A percentile compares a stretch with the other conserved stretches of the same genome.
Evolutionary conservation across 1,140 invertebrate species (phyloP).

Genomic region (Archivesica marissinica): DNA sequence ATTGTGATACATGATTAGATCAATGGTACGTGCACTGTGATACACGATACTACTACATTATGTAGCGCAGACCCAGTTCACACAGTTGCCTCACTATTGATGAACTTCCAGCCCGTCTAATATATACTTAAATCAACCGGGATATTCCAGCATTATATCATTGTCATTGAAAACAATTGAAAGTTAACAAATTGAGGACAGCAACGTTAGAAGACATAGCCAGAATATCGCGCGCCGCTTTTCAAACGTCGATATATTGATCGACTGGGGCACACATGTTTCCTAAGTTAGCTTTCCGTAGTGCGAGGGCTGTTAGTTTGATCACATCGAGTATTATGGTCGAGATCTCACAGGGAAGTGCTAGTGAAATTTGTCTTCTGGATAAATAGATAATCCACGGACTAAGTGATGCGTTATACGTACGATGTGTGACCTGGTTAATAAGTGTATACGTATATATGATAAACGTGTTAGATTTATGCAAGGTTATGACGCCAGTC

Average conservation of each 20-base stretch:
- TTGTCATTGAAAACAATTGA: background rate
- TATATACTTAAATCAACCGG: background rate
- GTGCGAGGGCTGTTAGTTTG: background rate
- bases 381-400: background rate
- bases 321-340: background rate
- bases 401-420: background rate
- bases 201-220: background rate
- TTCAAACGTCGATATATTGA: slow-evolving; percentile 26
- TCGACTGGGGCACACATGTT: slow-evolving; percentile 17
- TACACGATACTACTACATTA: background rate
- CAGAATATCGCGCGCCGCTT: slow-evolving; percentile 1
- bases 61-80: background rate
- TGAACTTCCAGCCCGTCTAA: background rate
- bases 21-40: background rate
- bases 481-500: background rate
- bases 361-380: slow-evolving; percentile 5
- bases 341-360: background rate
- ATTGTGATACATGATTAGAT: background rate
- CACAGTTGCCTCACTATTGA: background rate
- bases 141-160: background rate
- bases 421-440: background rate
- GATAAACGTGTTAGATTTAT: background rate
- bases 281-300: slow-evolving; percentile 5
- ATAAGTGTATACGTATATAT: background rate
- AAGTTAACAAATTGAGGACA: slow-evolving; percentile 32